Base-by-base conservation (phyloP, 2,797 vertebrate genomes). In the Astyanax mexicanus region DNA sequence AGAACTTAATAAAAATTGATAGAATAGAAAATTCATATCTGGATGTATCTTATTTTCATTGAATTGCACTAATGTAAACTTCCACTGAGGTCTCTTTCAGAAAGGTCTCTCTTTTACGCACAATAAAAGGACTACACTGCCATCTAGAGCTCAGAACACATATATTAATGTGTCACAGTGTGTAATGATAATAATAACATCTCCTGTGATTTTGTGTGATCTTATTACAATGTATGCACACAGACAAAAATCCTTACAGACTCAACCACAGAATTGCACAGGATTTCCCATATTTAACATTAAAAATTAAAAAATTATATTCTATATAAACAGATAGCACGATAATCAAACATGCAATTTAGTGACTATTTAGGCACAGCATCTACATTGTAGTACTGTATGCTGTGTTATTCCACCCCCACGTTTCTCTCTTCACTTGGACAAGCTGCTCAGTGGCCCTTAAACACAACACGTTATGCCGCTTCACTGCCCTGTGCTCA, bases 391-490 rank as follows among this genome's bases (percentile, higher is more conserved):
- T 77, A 68, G 58, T 49, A n/a, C n/a, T n/a, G n/a, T n/a, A 66
- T 69, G 65, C 62, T 1, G 0, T 54, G 61, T 23, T 66, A 44
- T 32, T 51, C 62, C 45, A 29, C 60, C 69, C 72, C 69, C 69
- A 51, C 57, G 25, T 69, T 61, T 73, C 55, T 81, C 78, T 83
- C 84, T 81, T 88, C 87, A 89, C 84, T 86, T 84, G 83, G 85
- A 89, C 90, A 88, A 89, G 91, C 89, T 92, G 91, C 87, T 92
- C 90, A 89, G 86, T 92, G 91, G 91, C 90, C 91, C 91, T 89
- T 89, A 93, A 92, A 92, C 87, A 82, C 61, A 47, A 74, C 81
- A 69, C 76, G 89, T 94, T 91, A 89, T 89, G 83, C 86, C 86
- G 87, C 91, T 91, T 86, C 81, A 89, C 82, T 92, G 91, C 85